These are phyloP conservation scores for Oceanites oceanicus DNA, from an alignment of 2,113 vertebrate species.

Conservation along the genomic window DNA sequence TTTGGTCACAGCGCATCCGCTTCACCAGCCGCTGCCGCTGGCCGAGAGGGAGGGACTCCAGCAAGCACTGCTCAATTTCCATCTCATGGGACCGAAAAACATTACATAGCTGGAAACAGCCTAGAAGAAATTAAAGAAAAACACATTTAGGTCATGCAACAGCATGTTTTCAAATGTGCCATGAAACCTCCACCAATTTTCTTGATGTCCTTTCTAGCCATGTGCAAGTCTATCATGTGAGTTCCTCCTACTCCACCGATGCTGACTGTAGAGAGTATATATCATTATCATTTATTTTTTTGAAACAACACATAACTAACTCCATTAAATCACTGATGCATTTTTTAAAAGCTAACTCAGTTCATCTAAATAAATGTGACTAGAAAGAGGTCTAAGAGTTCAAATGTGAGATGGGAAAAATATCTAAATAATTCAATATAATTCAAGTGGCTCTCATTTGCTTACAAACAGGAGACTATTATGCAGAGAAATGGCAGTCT, in stretches of 20 bases:
- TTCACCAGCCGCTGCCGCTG: constrained; percentile 93
- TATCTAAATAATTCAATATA: background rate
- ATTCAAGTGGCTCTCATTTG: background rate
- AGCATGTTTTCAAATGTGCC: background rate
- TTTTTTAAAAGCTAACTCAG: background rate
- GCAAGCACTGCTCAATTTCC: constrained; percentile 99
- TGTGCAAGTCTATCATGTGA: background rate
- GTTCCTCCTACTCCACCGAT: rapidly evolving
- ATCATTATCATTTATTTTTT: background rate
- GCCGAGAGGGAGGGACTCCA: constrained; percentile 94
- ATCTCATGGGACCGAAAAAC: constrained; percentile 93
- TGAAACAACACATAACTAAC: background rate
- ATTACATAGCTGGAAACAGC: constrained; percentile 99
- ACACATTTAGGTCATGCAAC: background rate
- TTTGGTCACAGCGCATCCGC: constrained; percentile 93
- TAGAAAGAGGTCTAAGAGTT: background rate
- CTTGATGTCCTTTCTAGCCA: background rate
- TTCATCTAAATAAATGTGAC: background rate
- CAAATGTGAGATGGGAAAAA: background rate
- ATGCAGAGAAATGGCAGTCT: background rate
- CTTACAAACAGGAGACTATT: background rate
- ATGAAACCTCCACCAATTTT: background rate
- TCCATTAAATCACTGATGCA: background rate
- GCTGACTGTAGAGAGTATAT: background rate
- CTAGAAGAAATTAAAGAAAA: constrained; percentile 63